Evolutionary conservation across 92 coral and sea anemone genomes (phyloP).

Genomic region (Parazoanthus atlanticus): DNA sequence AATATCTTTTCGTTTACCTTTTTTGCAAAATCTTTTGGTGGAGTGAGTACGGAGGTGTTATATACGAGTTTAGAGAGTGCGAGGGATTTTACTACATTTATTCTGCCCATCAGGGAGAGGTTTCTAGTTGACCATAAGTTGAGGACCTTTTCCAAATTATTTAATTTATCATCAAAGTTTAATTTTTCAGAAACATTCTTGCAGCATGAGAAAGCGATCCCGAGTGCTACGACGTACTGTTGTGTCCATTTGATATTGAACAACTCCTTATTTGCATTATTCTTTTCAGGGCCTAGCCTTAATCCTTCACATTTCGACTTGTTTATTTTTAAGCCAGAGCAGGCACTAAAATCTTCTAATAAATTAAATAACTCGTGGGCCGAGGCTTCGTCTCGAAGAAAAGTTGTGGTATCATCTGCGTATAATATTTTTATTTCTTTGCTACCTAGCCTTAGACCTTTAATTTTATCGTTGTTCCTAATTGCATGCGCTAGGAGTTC

Average conservation of each 20-base stretch:
- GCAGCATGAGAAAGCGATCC: neutral
- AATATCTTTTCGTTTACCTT: neutral
- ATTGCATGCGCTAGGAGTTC: constrained; percentile 28
- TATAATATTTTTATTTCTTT: constrained; percentile 25
- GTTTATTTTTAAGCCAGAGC: constrained; percentile 33
- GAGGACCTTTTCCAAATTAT: constrained; percentile 10
- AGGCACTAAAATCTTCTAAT: constrained; percentile 29
- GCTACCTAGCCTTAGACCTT: constrained; percentile 5
- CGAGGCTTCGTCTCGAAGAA: constrained; percentile 27
- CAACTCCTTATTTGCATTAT: neutral
- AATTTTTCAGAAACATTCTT: neutral
- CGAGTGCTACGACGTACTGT: constrained; percentile 35
- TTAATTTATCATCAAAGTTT: neutral
- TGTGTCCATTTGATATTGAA: constrained; percentile 35
- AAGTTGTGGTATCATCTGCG: constrained; percentile 39
- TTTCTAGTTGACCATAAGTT: constrained; percentile 22
- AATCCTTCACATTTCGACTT: constrained; percentile 33
- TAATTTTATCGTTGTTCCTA: constrained; percentile 17
- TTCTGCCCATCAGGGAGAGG: neutral
- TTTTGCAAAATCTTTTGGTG: constrained; percentile 27
- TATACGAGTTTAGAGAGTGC: constrained; percentile 33
- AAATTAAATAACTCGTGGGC: constrained; percentile 7
- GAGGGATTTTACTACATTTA: constrained; percentile 16
- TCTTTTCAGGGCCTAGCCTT: constrained; percentile 22
- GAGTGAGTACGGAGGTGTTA: neutral